phyloP scores from a whole-genome alignment of 2,888 invertebrate genomes.

The Bhutanitis thaidina region DNA sequence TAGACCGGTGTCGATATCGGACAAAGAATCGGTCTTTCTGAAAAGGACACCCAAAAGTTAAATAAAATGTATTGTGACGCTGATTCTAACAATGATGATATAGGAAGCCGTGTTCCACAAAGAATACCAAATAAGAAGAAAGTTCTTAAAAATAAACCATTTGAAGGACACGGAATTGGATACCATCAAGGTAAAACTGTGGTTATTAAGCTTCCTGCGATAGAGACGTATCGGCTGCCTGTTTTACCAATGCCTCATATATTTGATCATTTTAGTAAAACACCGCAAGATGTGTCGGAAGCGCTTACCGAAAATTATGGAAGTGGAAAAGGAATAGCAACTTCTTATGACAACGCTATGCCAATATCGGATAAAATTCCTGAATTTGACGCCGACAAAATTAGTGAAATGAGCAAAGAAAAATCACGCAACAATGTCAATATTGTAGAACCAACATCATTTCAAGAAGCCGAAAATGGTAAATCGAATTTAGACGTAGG shows the following conservation, averaged over 20 bases:
- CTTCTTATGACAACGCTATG: constrained; percentile 29
- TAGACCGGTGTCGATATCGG: constrained; percentile 74
- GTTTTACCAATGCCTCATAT: constrained; percentile 52
- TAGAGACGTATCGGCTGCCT: constrained; percentile 51
- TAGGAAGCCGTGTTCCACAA: constrained; percentile 34
- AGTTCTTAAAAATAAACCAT: constrained; percentile 59
- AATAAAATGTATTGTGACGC: constrained; percentile 80
- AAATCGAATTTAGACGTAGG: neutral
- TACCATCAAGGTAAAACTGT: constrained; percentile 75
- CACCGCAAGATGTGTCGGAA: constrained; percentile 57
- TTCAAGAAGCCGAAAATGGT: neutral
- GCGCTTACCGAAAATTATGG: constrained; percentile 41
- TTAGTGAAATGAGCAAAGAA: neutral
- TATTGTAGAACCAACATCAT: neutral
- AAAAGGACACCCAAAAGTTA: constrained; percentile 78
- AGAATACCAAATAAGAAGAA: constrained; percentile 44
- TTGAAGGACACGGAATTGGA: constrained; percentile 68
- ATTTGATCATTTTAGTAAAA: constrained; percentile 71
- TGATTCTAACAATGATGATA: constrained; percentile 42
- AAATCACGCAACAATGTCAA: neutral
- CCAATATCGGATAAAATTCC: neutral
- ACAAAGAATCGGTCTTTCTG: constrained; percentile 78
- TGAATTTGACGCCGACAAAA: neutral
- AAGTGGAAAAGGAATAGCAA: constrained; percentile 48
- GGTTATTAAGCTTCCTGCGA: constrained; percentile 62